Evolutionary conservation across 2,888 invertebrate genomes (phyloP).

Genomic region (Tinea trinotella): DNA sequence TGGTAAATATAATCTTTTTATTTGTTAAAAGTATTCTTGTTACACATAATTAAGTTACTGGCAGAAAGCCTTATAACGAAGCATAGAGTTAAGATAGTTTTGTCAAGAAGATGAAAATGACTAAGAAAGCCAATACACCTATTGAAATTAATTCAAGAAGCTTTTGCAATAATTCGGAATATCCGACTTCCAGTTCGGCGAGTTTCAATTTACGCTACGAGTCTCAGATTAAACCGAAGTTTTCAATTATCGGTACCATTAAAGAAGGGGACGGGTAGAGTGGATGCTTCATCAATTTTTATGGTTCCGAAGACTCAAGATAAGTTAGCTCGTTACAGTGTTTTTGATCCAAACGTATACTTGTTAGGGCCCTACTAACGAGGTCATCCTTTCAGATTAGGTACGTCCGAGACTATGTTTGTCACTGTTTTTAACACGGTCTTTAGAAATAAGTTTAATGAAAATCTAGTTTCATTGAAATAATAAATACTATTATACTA

Average conservation of each 20-base stretch:
- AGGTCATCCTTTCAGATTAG: slow-evolving; percentile 12
- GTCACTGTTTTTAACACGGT: neutral
- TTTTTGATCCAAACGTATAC: slow-evolving; percentile 5
- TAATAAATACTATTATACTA: no score
- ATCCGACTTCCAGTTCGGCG: slow-evolving; percentile 37
- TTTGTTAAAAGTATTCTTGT: no score
- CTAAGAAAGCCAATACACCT: neutral
- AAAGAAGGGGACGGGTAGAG: slow-evolving; percentile 34
- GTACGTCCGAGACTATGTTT: neutral
- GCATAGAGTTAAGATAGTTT: neutral
- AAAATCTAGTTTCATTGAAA: neutral
- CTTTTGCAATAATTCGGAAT: slow-evolving; percentile 27
- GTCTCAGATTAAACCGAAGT: slow-evolving; percentile 51
- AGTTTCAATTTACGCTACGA: slow-evolving; percentile 48
- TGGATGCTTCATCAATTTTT: slow-evolving; percentile 47
- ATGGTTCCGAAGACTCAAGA: slow-evolving; percentile 35
- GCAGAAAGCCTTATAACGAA: no score
- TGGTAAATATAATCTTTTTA: no score
- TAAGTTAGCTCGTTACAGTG: slow-evolving; percentile 38
- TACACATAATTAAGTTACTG: no score
- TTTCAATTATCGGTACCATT: slow-evolving; percentile 57
- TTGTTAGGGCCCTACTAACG: slow-evolving; percentile 9
- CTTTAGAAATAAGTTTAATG: neutral
- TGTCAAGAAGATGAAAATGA: slow-evolving; percentile 4
- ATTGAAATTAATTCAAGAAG: slow-evolving; percentile 16